Percentiles rank a stretch among this genome's conserved stretches.
phyloP scores from a whole-genome alignment of 1,140 invertebrate species.

The Pteromalus puparum region DNA sequence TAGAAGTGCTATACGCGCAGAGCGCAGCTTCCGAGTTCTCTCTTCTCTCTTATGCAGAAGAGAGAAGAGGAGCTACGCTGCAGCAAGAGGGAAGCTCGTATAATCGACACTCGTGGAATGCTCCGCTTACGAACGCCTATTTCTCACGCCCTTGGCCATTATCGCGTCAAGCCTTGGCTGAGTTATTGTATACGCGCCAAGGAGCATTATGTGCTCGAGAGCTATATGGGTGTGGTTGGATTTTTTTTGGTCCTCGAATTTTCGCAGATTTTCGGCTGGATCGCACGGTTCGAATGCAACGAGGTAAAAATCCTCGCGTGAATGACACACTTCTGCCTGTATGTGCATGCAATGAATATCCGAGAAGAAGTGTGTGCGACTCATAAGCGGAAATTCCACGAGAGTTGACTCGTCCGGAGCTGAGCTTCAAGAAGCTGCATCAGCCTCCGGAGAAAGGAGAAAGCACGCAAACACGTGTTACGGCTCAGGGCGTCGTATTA shows the following conservation, averaged over 20 bases:
- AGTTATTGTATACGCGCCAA: conserved; percentile 53
- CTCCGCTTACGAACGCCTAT: conserved; percentile 41
- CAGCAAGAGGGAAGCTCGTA: conserved; percentile 40
- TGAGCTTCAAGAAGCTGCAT: neutral
- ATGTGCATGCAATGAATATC: neutral
- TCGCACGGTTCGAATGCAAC: too few species aligned
- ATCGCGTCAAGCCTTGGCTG: conserved; percentile 49
- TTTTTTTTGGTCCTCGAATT: neutral
- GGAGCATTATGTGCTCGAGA: too few species aligned
- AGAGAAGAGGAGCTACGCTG: neutral
- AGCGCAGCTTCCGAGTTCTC: neutral
- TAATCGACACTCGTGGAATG: conserved; percentile 52
- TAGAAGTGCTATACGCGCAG: too few species aligned
- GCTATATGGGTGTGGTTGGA: neutral
- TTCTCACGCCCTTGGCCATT: conserved; percentile 59
- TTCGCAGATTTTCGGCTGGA: neutral
- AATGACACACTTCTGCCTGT: too few species aligned
- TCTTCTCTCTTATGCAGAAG: neutral
- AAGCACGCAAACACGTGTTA: conserved; percentile 23
- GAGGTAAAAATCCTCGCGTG: too few species aligned
- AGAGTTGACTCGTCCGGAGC: neutral
- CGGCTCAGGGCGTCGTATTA: conserved; percentile 36
- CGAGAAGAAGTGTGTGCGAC: neutral
- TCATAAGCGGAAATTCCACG: neutral
- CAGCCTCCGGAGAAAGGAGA: conserved; percentile 7